These are phyloP conservation scores for Periphyllus acericola DNA, from an alignment of 2,888 invertebrate species.

Conservation along the genomic window DNA sequence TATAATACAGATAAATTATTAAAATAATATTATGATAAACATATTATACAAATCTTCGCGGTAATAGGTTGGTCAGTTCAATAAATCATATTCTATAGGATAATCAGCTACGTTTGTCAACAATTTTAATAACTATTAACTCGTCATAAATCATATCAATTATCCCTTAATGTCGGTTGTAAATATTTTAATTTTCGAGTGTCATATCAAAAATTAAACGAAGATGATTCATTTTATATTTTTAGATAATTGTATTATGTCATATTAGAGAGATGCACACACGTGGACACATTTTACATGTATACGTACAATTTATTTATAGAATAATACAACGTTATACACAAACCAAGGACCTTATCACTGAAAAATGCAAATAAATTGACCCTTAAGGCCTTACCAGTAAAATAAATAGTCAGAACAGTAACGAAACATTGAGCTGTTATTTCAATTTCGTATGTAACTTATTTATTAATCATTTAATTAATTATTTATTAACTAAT, in stretches of 20 bases:
- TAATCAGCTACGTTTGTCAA: not conserved
- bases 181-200: not conserved
- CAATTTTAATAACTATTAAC: not conserved
- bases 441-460: not conserved
- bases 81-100: not conserved
- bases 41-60: too few relatives aligned
- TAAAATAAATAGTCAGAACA: too few relatives aligned
- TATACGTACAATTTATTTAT: conserved; percentile 17
- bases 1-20: too few relatives aligned
- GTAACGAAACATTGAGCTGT: not conserved
- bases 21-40: too few relatives aligned
- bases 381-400: not conserved
- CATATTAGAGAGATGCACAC: not conserved
- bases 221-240: conserved; percentile 32
- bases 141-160: not conserved
- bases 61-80: too few relatives aligned
- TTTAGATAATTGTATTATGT: conserved; percentile 24
- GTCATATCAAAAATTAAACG: not conserved
- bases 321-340: conserved; percentile 1
- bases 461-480: not conserved
- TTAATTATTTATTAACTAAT: not conserved
- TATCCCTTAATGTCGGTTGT: not conserved
- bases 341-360: not conserved
- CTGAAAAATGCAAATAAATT: not conserved
- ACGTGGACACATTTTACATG: not conserved